Evolutionary conservation across 2,797 vertebrate genomes (phyloP), one percentile per base, ranked within the genome.

Genomic region (Salmo trutta): DNA sequence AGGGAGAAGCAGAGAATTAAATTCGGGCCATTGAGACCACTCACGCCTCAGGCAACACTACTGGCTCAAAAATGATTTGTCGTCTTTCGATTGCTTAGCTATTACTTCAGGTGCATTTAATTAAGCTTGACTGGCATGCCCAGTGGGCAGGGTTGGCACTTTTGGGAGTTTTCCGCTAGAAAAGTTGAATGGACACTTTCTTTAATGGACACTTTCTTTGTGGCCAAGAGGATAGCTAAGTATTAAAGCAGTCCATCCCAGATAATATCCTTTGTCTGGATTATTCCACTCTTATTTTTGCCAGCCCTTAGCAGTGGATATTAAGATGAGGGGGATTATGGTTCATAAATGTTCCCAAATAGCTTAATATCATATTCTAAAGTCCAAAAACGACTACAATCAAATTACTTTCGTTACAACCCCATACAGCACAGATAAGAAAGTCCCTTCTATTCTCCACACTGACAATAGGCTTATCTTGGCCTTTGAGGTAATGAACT

Each of bases 301-400:
- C 53, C 78, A 86, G 82, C 91, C 85, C 92, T 94, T 93, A 90
- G 87, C 62, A 72, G 36, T 77, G 41, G 64, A 74, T 78, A 78
- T 77, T 83, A 71, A 75, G 59, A 75, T 83, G 54, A 81, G 73
- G 59, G 59, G 90, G 92, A 93, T 93, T 92, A 93, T 82, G 70
- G 62, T 74, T 66, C 59, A 17, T 76, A 76, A 79, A 73, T 24
- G 70, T 76, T 76, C 73, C 66, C 87, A 88, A 91, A 92, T 91
- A 89, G 88, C 84, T 86, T 91, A 92, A 91, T 93, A 90, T 92
- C 56, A 19, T 90, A 88, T 89, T 88, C 73, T 88, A 88, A 89
- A 85, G 88, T 87, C 80, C n/a, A 21, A 71, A 72, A 73, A 78
- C 24, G 56, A 52, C 53, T 79, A 65, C 36, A 75, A 65, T 73